Base-by-base conservation (phyloP, 1,140 invertebrate genomes). In the Drosophila auraria region DNA sequence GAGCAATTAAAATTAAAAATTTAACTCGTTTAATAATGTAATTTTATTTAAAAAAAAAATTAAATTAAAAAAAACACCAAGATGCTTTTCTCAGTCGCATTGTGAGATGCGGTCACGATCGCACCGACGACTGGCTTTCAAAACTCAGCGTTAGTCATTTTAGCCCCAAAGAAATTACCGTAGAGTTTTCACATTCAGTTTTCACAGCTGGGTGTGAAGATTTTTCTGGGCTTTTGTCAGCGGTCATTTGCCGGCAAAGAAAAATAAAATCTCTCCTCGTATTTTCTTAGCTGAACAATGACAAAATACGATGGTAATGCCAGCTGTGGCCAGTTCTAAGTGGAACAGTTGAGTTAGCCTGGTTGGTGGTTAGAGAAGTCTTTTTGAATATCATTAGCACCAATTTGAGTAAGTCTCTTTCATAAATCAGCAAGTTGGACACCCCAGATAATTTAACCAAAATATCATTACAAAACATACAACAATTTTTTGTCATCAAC, bases 151-250 rank as follows among this genome's bases (percentile, higher is more conserved):
- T 69, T 69, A 59, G 60, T 70, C 54, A 80, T 68, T 47, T 66
- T 65, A 58, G 20, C 38, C 50, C 44, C 15, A 68, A 62, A 71
- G 44, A 73, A 40, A 47, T 62, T 79, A 70, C 69, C 81, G 71
- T 68, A 73, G 50, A 69, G 72, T 81, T 83, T 86, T 77, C 78
- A 83, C 78, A 75, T 64, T 57, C 62, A 78, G 66, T 82, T 78
- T 82, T 78, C 82, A 83, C 78, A 76, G 50, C 69, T 40, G 50
- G 54, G 77, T 83, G 81, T 77, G 61, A 84, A 76, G 9, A 80
- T 44, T 62, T 70, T 76, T 57, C 38, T 27, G 51, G 38, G 44
- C n/a, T 25, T 65, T 71, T 66, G 49, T 38, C 49, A 36, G 56
- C 33, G 38, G 54, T 53, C 44, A 64, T 40, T 71, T 49, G 23